Percentiles rank a stretch among this genome's conserved stretches.
These are phyloP conservation scores for Microcebus tavaratra DNA, from an alignment of 2,113 vertebrate genomes.

Conservation along the genomic window DNA sequence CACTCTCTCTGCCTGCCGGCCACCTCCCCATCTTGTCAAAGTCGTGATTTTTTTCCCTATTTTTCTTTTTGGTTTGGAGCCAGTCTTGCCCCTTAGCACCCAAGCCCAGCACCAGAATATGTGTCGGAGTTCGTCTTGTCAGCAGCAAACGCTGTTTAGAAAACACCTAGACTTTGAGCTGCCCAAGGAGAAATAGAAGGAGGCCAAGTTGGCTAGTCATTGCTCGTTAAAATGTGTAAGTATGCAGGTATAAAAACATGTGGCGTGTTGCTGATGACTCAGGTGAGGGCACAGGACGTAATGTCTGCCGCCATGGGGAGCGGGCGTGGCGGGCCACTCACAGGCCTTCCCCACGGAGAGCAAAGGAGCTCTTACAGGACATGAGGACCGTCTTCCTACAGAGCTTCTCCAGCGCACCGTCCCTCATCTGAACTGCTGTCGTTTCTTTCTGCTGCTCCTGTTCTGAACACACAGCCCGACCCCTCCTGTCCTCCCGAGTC, in stretches of 20 bases:
- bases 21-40: not conserved
- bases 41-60: not conserved
- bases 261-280: not conserved
- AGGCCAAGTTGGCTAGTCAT: not conserved
- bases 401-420: fast-evolving
- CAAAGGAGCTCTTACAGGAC: fast-evolving
- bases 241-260: not conserved
- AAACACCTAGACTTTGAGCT: not conserved
- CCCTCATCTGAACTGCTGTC: not conserved
- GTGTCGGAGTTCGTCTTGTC: not conserved
- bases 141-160: not conserved
- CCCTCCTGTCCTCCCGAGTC: too few species aligned
- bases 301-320: not conserved
- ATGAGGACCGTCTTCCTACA: not conserved
- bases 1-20: not conserved
- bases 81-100: not conserved
- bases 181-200: not conserved
- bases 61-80: not conserved
- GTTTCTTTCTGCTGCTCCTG: not conserved
- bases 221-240: not conserved
- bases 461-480: too few species aligned
- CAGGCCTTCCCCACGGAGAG: not conserved
- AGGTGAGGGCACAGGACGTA: not conserved
- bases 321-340: not conserved
- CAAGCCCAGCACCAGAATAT: fast-evolving